Evolutionary conservation across 1,140 invertebrate genomes (phyloP).

Genomic region (Plodia interpunctella): DNA sequence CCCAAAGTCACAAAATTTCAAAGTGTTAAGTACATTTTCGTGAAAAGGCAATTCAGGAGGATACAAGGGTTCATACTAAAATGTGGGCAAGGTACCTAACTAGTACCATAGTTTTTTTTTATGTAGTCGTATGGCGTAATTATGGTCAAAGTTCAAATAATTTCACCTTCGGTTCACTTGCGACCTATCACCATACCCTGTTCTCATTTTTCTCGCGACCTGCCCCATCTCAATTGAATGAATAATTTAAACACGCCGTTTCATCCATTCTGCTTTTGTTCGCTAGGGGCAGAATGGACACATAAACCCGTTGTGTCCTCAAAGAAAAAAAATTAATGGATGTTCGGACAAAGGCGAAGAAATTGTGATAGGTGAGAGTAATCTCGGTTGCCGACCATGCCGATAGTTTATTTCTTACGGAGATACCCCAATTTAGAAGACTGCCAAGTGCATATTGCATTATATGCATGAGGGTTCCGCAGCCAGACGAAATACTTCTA

Average conservation of each 20-base stretch:
- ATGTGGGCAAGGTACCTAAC: too few species aligned
- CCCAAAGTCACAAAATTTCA: too few species aligned
- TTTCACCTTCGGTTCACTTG: slow-evolving; percentile 8
- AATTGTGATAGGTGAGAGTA: slow-evolving; percentile 74
- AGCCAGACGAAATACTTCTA: not conserved
- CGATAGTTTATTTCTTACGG: slow-evolving; percentile 49
- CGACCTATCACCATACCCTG: slow-evolving; percentile 10
- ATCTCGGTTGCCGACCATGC: slow-evolving; percentile 58
- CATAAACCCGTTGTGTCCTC: slow-evolving; percentile 56
- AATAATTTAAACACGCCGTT: slow-evolving; percentile 54
- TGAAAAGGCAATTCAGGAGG: too few species aligned
- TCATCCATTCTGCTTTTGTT: slow-evolving; percentile 58
- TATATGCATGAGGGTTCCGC: not conserved
- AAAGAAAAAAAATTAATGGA: slow-evolving; percentile 67
- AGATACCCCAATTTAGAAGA: slow-evolving; percentile 53
- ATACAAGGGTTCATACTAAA: too few species aligned
- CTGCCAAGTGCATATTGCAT: not conserved
- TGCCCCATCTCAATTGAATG: slow-evolving; percentile 40
- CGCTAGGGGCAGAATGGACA: slow-evolving; percentile 49
- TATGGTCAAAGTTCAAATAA: not conserved
- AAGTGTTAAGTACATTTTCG: too few species aligned
- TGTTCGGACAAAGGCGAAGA: slow-evolving; percentile 59
- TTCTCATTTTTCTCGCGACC: slow-evolving; percentile 24
- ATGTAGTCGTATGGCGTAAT: not conserved
- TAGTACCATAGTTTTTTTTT: too few species aligned